phyloP scores from a whole-genome alignment of 1,140 invertebrate species.

The Heliconius nattereri region DNA sequence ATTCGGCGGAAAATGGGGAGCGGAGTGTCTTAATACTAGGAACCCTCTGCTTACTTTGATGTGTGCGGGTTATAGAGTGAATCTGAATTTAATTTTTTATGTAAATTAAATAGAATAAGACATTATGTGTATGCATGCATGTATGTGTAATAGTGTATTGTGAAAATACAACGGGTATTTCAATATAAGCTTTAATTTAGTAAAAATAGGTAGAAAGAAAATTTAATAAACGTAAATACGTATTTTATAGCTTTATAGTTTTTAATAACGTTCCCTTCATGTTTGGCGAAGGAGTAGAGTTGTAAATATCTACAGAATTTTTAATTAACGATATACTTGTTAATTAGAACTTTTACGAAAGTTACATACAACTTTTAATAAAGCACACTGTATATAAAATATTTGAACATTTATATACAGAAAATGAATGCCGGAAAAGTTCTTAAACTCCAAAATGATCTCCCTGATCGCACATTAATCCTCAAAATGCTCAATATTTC shows the following conservation, averaged over 20 bases:
- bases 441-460: background rate
- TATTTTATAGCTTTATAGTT: background rate
- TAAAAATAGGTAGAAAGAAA: background rate
- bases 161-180: too few species aligned
- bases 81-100: too few species aligned
- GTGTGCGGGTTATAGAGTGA: too few species aligned
- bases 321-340: background rate
- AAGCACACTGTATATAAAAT: slow-evolving; percentile 1
- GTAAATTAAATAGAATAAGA: background rate
- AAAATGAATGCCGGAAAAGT: background rate
- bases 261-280: background rate
- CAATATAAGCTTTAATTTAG: too few species aligned
- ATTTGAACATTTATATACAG: slow-evolving; percentile 10
- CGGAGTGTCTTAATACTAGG: too few species aligned
- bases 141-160: too few species aligned
- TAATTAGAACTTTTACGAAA: background rate
- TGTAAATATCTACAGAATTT: background rate
- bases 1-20: too few species aligned
- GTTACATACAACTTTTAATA: background rate
- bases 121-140: too few species aligned
- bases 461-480: slow-evolving; percentile 51
- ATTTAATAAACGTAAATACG: background rate
- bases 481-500: slow-evolving; percentile 54
- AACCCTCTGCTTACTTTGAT: too few species aligned
- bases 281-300: background rate